Percentiles rank a stretch among this genome's conserved stretches.
phyloP scores from a whole-genome alignment of 2,797 vertebrate species.

The Australoheros facetus region DNA sequence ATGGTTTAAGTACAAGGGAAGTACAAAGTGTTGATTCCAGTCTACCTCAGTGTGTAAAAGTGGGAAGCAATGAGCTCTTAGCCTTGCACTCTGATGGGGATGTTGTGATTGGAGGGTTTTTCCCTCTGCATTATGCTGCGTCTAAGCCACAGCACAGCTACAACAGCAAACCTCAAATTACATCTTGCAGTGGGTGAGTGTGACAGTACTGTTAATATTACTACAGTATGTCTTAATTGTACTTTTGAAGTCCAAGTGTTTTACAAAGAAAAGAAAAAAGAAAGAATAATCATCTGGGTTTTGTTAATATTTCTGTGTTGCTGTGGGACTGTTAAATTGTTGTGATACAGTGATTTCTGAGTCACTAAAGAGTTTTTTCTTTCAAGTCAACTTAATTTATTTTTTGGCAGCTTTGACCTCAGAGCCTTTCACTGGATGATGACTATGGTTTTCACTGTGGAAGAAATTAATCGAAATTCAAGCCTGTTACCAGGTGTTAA shows the following conservation, averaged over 20 bases:
- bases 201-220: background rate
- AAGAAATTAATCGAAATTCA: conserved; percentile 78
- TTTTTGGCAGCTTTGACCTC: conserved; percentile 73
- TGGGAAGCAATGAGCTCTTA: conserved; percentile 43
- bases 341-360: background rate
- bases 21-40: conserved; percentile 3
- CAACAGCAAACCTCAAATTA: conserved; percentile 54
- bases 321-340: background rate
- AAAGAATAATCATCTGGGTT: background rate
- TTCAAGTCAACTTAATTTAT: background rate
- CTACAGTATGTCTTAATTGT: background rate
- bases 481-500: conserved; percentile 76
- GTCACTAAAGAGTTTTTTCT: no score
- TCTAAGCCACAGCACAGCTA: conserved; percentile 59
- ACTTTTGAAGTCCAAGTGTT: no score
- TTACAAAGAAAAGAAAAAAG: background rate
- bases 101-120: conserved; percentile 78
- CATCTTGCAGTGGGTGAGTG: conserved; percentile 76
- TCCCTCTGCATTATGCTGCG: conserved; percentile 76
- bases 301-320: background rate
- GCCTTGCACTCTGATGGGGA: conserved; percentile 68
- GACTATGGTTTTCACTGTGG: conserved; percentile 82
- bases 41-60: conserved; percentile 53
- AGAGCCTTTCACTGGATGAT: conserved; percentile 82
- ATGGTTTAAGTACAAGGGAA: background rate